Conservation (phyloP, 1,140 invertebrate species). For the Cotesia typhae region DNA sequence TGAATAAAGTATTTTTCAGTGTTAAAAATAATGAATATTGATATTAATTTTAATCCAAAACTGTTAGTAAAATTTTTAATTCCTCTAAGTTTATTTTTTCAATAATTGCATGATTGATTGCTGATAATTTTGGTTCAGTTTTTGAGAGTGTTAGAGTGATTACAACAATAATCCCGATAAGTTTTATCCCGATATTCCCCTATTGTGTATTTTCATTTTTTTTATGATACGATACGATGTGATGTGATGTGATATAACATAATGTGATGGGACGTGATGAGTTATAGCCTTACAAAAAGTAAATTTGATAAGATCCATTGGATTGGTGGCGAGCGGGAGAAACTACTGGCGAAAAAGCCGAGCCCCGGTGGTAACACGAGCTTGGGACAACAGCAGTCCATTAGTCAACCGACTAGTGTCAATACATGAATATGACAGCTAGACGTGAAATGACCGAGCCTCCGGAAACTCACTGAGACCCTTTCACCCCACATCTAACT, state of each 20-base stretch:
- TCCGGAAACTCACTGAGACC: slow-evolving; percentile 33
- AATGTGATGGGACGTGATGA: slow-evolving; percentile 4
- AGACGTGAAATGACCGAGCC: slow-evolving; percentile 43
- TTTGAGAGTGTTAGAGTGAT: no score
- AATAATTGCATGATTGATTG: no score
- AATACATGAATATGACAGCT: slow-evolving; percentile 66
- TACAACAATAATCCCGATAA: no score
- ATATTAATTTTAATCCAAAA: no score
- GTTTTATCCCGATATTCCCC: no score
- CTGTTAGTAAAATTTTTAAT: no score
- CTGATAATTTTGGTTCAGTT: no score
- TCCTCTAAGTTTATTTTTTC: no score
- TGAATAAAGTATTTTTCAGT: no score
- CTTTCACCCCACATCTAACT: not conserved
- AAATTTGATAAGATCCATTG: slow-evolving; percentile 33
- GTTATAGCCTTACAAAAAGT: slow-evolving; percentile 13
- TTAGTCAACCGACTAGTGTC: slow-evolving; percentile 66
- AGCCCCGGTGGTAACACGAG: slow-evolving; percentile 61
- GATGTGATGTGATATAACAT: not conserved
- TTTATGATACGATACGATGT: no score
- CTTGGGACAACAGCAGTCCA: slow-evolving; percentile 64
- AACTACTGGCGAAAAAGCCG: slow-evolving; percentile 47
- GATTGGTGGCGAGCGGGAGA: slow-evolving; percentile 50
- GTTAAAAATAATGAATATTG: no score
- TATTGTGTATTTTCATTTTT: not conserved